Base-by-base conservation (phyloP, 2,888 invertebrate species). In the Clitarchus hookeri region DNA sequence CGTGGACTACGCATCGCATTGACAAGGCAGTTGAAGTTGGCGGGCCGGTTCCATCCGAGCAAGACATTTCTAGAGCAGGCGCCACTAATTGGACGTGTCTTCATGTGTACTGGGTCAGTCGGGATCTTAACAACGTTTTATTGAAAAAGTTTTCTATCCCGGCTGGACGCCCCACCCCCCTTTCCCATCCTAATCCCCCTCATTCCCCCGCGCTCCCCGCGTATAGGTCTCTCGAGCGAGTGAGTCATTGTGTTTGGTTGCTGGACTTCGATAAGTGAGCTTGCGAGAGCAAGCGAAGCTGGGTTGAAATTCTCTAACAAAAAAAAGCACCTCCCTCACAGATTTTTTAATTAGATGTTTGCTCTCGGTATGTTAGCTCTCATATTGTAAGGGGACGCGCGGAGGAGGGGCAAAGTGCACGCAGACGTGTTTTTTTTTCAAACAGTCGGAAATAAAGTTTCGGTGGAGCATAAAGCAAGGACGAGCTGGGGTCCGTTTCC, bases 21-120 rank as follows among this genome's bases (percentile, higher is more conserved):
- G 36, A 36, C 36, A 36, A 36, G 1, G 36, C 4, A 36, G 36
- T 36, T 36, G 48, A 48, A 13, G 48, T 8, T 48, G 16, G 48
- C 48, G 11, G 8, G 48, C 6, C 16, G 48, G 65, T 65, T 65
- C 65, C 65, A 65, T 23, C 23, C 65, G 65, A 65, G 65, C 65
- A n/a, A 53, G 65, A 65, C 65, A 23, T 16, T 19, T 65, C 65
- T 23, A 23, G 23, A 65, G 23, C 23, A 23, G 65, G n/a, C 65
- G 19, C 19, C 65, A 65, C 65, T 65, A 65, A 65, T 65, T 65
- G 65, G 65, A 65, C 65, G 65, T n/a, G 65, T 65, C 65, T 65
- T 65, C 65, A 65, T n/a, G 65, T 65, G 65, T 65, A 65, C 65
- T n/a, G 65, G 65, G 65, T 65, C 65, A 65, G 65, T 65, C 65